A percentile compares a stretch with the other conserved stretches of the same genome.
Evolutionary conservation across 2,113 vertebrate genomes (phyloP).

Genomic region (Eidolon helvum): DNA sequence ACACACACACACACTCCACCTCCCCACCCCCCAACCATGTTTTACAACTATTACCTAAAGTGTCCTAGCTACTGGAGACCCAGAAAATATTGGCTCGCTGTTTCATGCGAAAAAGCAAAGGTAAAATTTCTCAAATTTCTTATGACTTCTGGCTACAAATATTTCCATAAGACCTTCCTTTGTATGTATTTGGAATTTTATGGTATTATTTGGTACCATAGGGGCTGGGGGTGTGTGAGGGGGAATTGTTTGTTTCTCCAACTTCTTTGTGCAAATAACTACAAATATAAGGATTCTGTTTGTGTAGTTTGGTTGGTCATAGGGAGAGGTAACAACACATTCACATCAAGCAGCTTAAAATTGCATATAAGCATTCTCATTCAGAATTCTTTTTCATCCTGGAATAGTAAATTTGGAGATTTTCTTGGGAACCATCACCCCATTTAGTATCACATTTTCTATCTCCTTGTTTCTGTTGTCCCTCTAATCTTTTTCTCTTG

Average conservation of each 20-base stretch:
- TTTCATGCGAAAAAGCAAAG: background rate
- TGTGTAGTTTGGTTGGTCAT: background rate
- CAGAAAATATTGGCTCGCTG: background rate
- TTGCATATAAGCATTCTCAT: background rate
- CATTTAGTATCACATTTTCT: background rate
- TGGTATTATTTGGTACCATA: background rate
- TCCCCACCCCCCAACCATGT: too few species aligned
- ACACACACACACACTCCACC: background rate
- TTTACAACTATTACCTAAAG: background rate
- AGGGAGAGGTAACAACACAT: background rate
- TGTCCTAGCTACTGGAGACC: background rate
- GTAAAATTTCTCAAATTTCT: background rate
- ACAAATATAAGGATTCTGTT: background rate
- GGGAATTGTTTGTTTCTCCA: background rate
- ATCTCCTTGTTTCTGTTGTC: background rate
- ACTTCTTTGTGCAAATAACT: background rate
- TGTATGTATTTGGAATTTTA: background rate
- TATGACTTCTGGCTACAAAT: background rate
- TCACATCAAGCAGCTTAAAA: background rate
- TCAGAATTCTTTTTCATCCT: background rate
- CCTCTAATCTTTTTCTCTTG: background rate
- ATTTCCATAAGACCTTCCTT: background rate
- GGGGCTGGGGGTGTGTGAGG: background rate
- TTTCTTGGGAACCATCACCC: background rate
- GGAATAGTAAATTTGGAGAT: background rate